Conservation (phyloP, 2,113 vertebrate genomes). For the Petroica traversi region DNA sequence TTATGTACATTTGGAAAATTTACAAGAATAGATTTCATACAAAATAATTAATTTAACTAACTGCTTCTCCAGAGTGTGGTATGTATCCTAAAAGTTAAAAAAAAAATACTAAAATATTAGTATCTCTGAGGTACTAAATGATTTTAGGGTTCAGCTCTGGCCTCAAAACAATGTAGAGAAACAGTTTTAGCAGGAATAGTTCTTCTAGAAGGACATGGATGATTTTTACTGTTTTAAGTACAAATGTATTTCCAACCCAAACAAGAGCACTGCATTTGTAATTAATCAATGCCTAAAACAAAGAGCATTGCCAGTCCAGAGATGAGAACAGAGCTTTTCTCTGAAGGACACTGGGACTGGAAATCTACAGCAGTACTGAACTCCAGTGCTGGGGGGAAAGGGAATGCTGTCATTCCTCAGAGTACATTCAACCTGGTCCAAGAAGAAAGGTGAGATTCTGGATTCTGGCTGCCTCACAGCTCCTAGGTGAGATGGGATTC, state of each 20-base stretch:
- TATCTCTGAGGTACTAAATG: background rate
- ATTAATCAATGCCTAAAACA: background rate
- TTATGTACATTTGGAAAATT: background rate
- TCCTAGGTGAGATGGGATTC: background rate
- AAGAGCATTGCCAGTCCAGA: background rate
- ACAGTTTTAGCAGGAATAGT: background rate
- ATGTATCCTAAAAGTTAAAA: background rate
- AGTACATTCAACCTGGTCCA: background rate
- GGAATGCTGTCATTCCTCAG: background rate
- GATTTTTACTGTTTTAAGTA: background rate
- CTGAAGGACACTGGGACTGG: background rate
- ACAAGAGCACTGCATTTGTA: background rate
- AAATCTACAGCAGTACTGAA: background rate
- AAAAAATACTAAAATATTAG: background rate
- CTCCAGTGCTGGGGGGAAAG: background rate
- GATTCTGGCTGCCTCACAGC: fast-evolving
- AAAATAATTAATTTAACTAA: background rate
- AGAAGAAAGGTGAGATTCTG: background rate
- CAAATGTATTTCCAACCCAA: background rate
- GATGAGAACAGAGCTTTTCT: background rate
- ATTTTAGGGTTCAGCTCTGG: background rate
- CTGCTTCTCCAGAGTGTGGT: background rate
- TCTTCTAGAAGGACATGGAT: background rate
- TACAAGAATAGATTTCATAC: background rate
- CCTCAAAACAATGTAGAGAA: background rate